These are phyloP conservation scores for Tanypteryx hageni DNA, from an alignment of 2,888 invertebrate genomes.

Conservation along the genomic window DNA sequence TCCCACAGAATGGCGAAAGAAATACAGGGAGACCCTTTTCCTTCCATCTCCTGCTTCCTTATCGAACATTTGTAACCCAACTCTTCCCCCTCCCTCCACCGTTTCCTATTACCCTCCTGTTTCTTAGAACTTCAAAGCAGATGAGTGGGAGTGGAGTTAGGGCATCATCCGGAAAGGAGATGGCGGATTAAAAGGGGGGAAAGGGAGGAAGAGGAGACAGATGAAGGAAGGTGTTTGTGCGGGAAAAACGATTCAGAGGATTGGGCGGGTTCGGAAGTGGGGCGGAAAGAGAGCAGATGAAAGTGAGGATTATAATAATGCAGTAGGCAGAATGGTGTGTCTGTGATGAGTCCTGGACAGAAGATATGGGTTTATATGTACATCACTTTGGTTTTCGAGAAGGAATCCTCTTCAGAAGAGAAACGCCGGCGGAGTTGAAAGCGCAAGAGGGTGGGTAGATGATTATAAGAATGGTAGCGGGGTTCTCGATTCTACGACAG, in stretches of 20 bases:
- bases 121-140: conserved; percentile 16
- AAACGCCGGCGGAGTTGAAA: not conserved
- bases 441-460: not conserved
- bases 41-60: not conserved
- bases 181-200: not conserved
- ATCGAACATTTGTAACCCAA: not conserved
- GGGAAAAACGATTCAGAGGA: too few relatives aligned
- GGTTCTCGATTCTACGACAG: not conserved
- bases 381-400: not conserved
- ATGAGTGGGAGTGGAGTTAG: not conserved
- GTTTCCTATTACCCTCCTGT: not conserved
- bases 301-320: too few relatives aligned
- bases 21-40: not conserved
- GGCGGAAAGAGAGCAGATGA: too few relatives aligned
- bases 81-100: not conserved
- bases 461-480: not conserved
- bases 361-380: not conserved
- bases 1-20: not conserved
- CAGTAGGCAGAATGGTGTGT: too few relatives aligned
- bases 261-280: too few relatives aligned
- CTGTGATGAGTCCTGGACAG: not conserved
- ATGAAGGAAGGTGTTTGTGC: not conserved
- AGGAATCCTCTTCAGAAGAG: not conserved
- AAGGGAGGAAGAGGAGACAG: not conserved
- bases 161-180: not conserved